These are phyloP conservation scores for Heliconius congener DNA, from an alignment of 1,140 invertebrate species.

Conservation along the genomic window DNA sequence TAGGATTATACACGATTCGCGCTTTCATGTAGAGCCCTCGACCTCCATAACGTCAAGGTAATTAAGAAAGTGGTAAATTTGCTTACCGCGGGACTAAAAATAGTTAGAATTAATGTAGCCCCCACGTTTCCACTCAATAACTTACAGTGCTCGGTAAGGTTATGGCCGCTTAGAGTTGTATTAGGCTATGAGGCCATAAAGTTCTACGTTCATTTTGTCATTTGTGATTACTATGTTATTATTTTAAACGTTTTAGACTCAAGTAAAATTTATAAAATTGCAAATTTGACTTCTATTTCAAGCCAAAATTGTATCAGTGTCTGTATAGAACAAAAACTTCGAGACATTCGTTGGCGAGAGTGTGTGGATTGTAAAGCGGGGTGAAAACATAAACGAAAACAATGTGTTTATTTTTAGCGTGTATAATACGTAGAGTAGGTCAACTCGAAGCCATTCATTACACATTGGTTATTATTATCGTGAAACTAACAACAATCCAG, in stretches of 20 bases:
- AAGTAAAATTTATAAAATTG: too few relatives aligned
- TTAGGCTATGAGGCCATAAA: background rate
- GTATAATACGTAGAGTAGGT: conserved; percentile 27
- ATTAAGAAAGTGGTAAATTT: conserved; percentile 50
- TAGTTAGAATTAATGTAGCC: conserved; percentile 37
- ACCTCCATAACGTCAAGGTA: conserved; percentile 28
- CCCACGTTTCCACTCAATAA: conserved; percentile 23
- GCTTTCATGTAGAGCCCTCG: conserved; percentile 17
- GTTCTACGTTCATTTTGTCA: background rate
- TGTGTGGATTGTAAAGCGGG: background rate
- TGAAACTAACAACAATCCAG: conserved; percentile 3
- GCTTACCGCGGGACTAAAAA: conserved; percentile 44
- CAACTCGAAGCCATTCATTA: conserved; percentile 39
- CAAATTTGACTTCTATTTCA: too few relatives aligned
- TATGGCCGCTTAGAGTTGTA: conserved; percentile 6
- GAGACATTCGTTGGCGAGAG: background rate
- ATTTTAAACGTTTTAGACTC: too few relatives aligned
- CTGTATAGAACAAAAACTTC: background rate
- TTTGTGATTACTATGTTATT: too few relatives aligned
- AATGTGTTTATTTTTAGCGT: conserved; percentile 42
- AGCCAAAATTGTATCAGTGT: too few relatives aligned
- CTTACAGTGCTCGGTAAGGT: conserved; percentile 19
- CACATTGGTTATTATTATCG: conserved; percentile 5
- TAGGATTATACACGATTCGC: conserved; percentile 14
- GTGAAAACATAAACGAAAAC: conserved; percentile 32